Percentiles rank a stretch among this genome's conserved stretches.
Evolutionary conservation across 2,113 vertebrate genomes (phyloP).

Genomic region (Gila orcuttii): DNA sequence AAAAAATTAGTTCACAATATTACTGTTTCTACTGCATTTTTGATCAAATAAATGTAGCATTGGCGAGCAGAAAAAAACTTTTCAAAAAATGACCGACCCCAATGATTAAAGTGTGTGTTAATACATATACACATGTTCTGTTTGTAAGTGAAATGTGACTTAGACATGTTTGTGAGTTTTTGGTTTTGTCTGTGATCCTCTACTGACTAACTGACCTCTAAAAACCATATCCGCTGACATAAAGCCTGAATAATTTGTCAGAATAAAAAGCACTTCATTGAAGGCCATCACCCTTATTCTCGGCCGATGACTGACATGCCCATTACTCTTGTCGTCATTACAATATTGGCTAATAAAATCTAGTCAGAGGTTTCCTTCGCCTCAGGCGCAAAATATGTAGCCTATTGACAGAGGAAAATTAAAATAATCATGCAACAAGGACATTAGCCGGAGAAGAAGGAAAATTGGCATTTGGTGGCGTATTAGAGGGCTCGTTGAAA

Average conservation of each 20-base stretch:
- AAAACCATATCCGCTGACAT: not conserved
- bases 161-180: not conserved
- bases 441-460: conserved; percentile 44
- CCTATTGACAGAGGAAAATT: conserved; percentile 64
- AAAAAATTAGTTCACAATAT: not conserved
- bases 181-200: not conserved
- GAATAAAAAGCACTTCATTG: conserved; percentile 8
- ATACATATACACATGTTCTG: no score
- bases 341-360: conserved; percentile 75
- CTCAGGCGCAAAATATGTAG: conserved; percentile 64
- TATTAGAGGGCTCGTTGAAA: not conserved
- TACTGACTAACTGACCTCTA: not conserved
- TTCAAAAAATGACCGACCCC: not conserved
- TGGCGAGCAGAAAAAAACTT: not conserved
- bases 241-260: not conserved
- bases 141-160: not conserved
- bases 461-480: conserved; percentile 32
- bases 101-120: not conserved
- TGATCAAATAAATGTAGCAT: not conserved
- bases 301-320: conserved; percentile 66
- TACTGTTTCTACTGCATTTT: not conserved
- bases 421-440: conserved; percentile 63
- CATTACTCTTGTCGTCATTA: conserved; percentile 74
- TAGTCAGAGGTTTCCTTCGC: conserved; percentile 66
- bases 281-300: conserved; percentile 55